phyloP scores from a whole-genome alignment of 2,888 invertebrate genomes.

The Hofmannophila pseudospretella region DNA sequence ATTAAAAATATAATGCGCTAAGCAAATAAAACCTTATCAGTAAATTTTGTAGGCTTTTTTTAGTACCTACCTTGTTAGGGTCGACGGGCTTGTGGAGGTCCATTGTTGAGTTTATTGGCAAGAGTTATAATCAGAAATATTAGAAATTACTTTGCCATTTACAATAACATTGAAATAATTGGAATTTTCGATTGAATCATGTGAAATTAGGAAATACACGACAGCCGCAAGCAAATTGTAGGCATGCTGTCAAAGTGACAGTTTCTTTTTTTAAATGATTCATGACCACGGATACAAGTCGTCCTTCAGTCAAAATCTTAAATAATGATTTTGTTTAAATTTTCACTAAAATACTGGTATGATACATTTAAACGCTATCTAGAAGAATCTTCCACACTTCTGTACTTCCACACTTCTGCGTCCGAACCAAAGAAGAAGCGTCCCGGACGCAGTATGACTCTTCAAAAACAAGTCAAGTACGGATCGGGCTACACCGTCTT shows the following conservation, averaged over 20 bases:
- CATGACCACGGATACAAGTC: no score
- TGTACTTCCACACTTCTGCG: no score
- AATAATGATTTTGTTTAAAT: no score
- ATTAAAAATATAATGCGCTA: slow-evolving; percentile 10
- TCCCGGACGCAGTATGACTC: no score
- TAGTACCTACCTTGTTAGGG: slow-evolving; percentile 58
- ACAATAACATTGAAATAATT: neutral
- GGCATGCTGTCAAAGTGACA: slow-evolving; percentile 23
- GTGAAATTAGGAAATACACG: neutral
- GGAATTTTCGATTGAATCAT: neutral
- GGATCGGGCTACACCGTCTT: no score
- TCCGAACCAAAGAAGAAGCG: no score
- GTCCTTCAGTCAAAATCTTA: no score
- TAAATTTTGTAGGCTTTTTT: slow-evolving; percentile 1
- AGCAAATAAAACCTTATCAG: slow-evolving; percentile 17
- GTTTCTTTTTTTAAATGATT: no score
- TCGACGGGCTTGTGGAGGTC: slow-evolving; percentile 71
- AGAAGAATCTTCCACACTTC: no score
- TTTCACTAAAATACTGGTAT: no score
- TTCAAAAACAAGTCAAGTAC: no score
- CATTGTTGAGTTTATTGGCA: slow-evolving; percentile 33
- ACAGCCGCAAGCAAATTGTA: slow-evolving; percentile 15
- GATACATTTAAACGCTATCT: no score
- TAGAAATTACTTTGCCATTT: neutral
- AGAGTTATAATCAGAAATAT: neutral